Evolutionary conservation across 2,113 vertebrate genomes (phyloP), one percentile per base, ranked within the genome.

Genomic region (Lophochroa leadbeateri): DNA sequence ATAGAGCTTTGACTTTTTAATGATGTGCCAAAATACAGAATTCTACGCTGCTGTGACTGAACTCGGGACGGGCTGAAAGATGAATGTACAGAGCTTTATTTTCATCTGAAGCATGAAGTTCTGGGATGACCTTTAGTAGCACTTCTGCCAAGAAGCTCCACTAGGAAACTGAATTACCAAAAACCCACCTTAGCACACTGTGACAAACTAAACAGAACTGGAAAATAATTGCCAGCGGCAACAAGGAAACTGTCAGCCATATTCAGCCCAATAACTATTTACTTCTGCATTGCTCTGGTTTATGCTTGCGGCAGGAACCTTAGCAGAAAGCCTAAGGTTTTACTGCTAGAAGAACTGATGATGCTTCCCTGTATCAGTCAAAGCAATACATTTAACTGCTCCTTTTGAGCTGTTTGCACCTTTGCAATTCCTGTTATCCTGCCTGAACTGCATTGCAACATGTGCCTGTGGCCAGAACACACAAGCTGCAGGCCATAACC

Each of bases 1-100:
- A 74, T 17, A 85, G 7, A 82, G 91, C 87, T 94, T 88, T 86
- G 65, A 75, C 90, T 95, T 90, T 72, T 60, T 85, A 95, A 83
- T 1, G 0, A 31, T 60, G 64, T 94, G 88, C 92, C 86, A 90
- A 96, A 97, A 75, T 2, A 55, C 17, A 53, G 55, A 65, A 79
- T 76, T 86, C 47, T 89, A 1, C 4, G 15, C 31, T 86, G 41
- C 74, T 74, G 74, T 33, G 77, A 90, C 72, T 67, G 47, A 63
- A 92, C 77, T 95, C 1, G 27, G 90, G 91, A 72, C 2, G 37
- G 77, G 63, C 53, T 72, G 61, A 57, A 67, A 85, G 50, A 71
- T 92, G 70, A 86, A 93, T 2, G 14, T 31, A 53, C 19, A 63
- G 33, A 17, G 28, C 44, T 93, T 67, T 27, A 47, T 74, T 74